Base-by-base conservation (phyloP, 2,113 vertebrate genomes). In the Sakesphorus luctuosus region DNA sequence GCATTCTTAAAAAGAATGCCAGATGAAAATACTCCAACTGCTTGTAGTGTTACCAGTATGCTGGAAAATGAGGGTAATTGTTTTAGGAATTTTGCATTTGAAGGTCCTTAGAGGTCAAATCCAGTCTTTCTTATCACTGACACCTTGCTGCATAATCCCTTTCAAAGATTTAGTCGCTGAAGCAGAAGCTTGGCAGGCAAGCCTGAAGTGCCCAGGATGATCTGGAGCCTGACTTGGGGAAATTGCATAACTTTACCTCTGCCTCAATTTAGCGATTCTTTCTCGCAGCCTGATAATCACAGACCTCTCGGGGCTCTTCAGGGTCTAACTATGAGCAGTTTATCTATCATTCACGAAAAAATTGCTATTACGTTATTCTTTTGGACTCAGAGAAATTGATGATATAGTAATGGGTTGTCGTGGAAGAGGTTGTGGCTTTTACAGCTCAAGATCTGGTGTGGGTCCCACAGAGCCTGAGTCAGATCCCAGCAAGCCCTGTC, bases 21-120 rank as follows among this genome's bases (percentile, higher is more conserved):
- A 33, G n/a, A 40, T 81, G 25, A 86, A 88, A 90, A 40, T 77
- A 26, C 7, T 75, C 7, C 40, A 44, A 1, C 44, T 76, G 68
- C 52, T 88, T 2, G 2, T 56, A 17, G 4, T 58, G 38, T 93
- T 92, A 43, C 23, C 0, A 9, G 21, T 38, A 6, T 69, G 23
- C 56, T 59, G 68, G 40, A 85, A 84, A 75, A 71, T 72, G 33
- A 63, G 31, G 53, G 49, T 71, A 71, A 58, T 62, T 91, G 84
- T 55, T 86, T 86, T 61, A 61, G 89, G 50, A 89, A 46, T 75
- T 85, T 83, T 3, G 5, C 61, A 49, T 95, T 10, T 52, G 86
- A 94, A 94, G 80, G 84, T 90, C 69, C 28, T 94, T 81, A 56
- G 89, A 94, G 91, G 87, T 96, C 61, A 82, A 78, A 79, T 93